phyloP scores from a whole-genome alignment of 2,113 vertebrate genomes.

The Balaeniceps rex region DNA sequence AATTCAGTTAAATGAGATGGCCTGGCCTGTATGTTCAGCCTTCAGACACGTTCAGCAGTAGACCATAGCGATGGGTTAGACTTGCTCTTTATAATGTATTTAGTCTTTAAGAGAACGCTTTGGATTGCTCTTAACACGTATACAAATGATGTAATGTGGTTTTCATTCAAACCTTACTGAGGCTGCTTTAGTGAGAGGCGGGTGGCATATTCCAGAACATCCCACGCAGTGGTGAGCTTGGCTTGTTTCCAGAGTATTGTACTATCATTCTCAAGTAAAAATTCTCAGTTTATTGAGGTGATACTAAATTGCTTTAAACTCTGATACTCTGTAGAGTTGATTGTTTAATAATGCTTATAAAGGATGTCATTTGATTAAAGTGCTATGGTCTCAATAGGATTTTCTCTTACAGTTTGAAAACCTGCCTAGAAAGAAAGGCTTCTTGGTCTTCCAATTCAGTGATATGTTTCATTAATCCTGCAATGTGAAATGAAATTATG shows the following conservation, averaged over 20 bases:
- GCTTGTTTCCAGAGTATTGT: background rate
- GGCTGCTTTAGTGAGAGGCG: background rate
- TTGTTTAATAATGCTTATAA: background rate
- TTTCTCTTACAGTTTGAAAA: background rate
- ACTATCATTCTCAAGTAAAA: background rate
- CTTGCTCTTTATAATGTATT: background rate
- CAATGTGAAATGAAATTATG: background rate
- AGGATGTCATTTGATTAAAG: background rate
- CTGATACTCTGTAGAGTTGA: background rate
- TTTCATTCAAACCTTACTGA: background rate
- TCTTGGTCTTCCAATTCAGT: background rate
- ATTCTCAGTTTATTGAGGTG: background rate
- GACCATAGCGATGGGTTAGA: background rate
- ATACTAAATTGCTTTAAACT: background rate
- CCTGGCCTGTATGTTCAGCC: background rate
- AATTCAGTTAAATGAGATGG: background rate
- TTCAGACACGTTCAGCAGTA: background rate
- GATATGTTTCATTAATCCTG: background rate
- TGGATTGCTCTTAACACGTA: background rate
- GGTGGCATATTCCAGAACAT: background rate
- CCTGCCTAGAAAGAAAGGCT: background rate
- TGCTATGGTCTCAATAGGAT: background rate
- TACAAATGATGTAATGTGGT: background rate
- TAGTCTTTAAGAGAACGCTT: background rate
- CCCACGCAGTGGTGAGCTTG: background rate